Evolutionary conservation across 2,797 vertebrate genomes (phyloP).

Genomic region (Leptoclinus maculatus): DNA sequence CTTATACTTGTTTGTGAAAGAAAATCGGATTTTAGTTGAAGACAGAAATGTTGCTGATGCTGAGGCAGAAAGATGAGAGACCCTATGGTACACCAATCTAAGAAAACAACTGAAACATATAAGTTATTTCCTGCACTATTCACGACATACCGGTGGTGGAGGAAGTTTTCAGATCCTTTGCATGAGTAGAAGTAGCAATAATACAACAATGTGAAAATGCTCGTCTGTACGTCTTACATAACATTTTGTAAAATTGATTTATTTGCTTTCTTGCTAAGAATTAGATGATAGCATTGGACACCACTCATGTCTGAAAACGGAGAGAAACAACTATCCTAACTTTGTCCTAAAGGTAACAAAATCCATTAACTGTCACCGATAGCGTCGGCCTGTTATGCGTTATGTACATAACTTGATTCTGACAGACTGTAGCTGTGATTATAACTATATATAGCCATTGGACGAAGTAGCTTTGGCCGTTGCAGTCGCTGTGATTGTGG

Average conservation of each 20-base stretch:
- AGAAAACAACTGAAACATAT: conserved; percentile 17
- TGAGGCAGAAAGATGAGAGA: conserved; percentile 2
- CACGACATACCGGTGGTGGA: background rate
- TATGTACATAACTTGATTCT: background rate
- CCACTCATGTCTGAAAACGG: background rate
- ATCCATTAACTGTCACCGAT: background rate
- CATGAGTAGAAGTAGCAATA: background rate
- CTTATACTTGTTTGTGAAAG: background rate
- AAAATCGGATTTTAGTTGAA: conserved; percentile 6
- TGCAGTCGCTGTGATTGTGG: background rate
- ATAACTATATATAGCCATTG: background rate
- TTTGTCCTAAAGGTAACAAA: background rate
- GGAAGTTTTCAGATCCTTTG: background rate
- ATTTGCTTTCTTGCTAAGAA: background rate
- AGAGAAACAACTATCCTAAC: background rate
- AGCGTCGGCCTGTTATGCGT: background rate
- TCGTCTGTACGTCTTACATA: background rate
- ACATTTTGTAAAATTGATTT: background rate
- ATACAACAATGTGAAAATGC: background rate
- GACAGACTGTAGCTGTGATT: conserved; percentile 1
- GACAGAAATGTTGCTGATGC: background rate
- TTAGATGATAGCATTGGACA: background rate
- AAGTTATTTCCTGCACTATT: conserved; percentile 13
- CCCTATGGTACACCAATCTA: conserved; percentile 6
- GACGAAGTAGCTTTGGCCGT: background rate